These are phyloP conservation scores for Thermophis baileyi DNA, from an alignment of 2,113 vertebrate species.

Conservation along the genomic window DNA sequence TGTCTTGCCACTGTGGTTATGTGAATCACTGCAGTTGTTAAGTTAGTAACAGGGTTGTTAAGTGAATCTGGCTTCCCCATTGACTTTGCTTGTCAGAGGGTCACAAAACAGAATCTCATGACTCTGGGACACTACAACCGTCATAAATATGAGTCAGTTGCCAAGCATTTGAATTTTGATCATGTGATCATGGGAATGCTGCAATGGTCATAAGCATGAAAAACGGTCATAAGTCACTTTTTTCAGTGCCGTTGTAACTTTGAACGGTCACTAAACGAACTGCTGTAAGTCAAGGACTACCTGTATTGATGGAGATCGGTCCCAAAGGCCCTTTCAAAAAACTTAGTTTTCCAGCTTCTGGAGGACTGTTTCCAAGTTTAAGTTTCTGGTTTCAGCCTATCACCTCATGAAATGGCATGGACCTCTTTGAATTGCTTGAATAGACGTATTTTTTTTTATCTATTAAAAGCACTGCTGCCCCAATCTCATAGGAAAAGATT, in stretches of 20 bases:
- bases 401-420: neutral
- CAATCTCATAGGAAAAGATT: neutral
- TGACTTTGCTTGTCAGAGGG: neutral
- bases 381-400: neutral
- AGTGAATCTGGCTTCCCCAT: neutral
- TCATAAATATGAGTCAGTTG: neutral
- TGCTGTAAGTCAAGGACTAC: neutral
- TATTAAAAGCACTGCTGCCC: neutral
- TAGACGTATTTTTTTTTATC: neutral
- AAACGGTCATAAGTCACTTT: neutral
- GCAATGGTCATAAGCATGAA: neutral
- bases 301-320: neutral
- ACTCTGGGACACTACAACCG: neutral
- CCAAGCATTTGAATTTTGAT: neutral
- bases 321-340: neutral
- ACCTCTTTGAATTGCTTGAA: neutral
- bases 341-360: neutral
- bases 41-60: neutral
- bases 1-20: too few relatives aligned
- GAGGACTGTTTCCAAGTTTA: neutral
- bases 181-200: neutral
- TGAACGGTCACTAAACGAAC: neutral
- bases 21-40: too few relatives aligned
- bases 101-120: neutral
- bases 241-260: neutral